phyloP scores from a whole-genome alignment of 1,140 invertebrate species.

The Hycleus phaleratus region DNA sequence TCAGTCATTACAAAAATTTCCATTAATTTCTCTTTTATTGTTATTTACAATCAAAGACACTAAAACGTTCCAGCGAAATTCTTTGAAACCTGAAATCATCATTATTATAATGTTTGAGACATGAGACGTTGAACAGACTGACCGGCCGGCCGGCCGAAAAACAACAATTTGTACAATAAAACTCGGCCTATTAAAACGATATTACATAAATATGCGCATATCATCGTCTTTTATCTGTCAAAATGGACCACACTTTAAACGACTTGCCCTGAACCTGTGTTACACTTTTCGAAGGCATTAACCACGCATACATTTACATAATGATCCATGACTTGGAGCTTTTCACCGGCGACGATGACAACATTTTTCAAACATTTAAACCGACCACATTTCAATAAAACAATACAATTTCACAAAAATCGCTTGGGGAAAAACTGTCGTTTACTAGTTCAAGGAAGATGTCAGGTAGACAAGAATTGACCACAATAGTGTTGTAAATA shows the following conservation, averaged over 20 bases:
- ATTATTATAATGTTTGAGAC: background rate
- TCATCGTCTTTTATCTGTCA: constrained; percentile 9
- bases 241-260: constrained; percentile 2
- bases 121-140: background rate
- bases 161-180: too few species aligned
- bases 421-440: too few species aligned
- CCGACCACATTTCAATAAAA: too few species aligned
- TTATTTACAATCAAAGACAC: background rate
- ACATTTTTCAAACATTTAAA: too few species aligned
- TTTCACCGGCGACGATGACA: too few species aligned
- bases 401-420: too few species aligned
- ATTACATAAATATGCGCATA: constrained; percentile 10
- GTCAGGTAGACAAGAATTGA: too few species aligned
- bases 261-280: constrained; percentile 5
- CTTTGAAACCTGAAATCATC: background rate
- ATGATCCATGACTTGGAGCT: constrained; percentile 3
- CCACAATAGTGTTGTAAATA: too few species aligned
- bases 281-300: constrained; percentile 5
- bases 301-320: constrained; percentile 10
- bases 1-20: too few species aligned
- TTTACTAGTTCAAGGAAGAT: too few species aligned
- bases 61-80: background rate
- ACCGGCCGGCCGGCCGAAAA: too few species aligned
- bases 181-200: background rate
- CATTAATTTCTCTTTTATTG: background rate